Base-by-base conservation (phyloP, 2,888 invertebrate genomes). In the Mythimna pallens region DNA sequence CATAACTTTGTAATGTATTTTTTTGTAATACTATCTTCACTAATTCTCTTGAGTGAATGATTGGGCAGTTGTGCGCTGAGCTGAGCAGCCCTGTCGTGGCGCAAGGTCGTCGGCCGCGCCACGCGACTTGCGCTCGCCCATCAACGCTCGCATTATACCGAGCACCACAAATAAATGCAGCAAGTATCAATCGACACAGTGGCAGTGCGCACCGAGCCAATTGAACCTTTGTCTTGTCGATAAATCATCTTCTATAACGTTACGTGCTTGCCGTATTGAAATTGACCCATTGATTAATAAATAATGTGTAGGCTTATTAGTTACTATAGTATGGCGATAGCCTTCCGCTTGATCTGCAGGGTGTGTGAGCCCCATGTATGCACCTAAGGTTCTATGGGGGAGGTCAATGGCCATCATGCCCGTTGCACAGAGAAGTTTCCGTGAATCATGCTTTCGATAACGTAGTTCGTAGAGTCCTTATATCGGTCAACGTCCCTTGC, bases 31-130 rank as follows among this genome's bases (percentile, higher is more conserved):
- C 36, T 47, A 70, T 47, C 3, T 58, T 40, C n/a, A 25, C 12
- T 34, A n/a, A 62, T 43, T 63, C 9, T 8, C 3, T 47, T 9
- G 25, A 47, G n/a, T n/a, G 43, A n/a, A 25, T 43, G 47, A 58
- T 40, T 43, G 12, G 20, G 3, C 20, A 52, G 17, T 52, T 30
- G 30, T 10, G 20, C 25, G 36, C n/a, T 50, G n/a, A 20, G 43
- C 43, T 43, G 47, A 47, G 55, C 72, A 73, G 52, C 74, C 74
- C 76, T 83, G 68, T 47, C 47, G 59, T 25, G 47, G 73, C 81
- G 84, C 87, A 89, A 89, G 92, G 92, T 91, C 90, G 89, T 89
- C 87, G 92, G 84, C 92, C 91, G 89, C 82, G 70, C 75, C 78
- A 78, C 75, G 82, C 82, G 82, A 73, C 83, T 70, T 86, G 87